Base-by-base conservation (phyloP, 2,113 vertebrate species). In the Silurus meridionalis region DNA sequence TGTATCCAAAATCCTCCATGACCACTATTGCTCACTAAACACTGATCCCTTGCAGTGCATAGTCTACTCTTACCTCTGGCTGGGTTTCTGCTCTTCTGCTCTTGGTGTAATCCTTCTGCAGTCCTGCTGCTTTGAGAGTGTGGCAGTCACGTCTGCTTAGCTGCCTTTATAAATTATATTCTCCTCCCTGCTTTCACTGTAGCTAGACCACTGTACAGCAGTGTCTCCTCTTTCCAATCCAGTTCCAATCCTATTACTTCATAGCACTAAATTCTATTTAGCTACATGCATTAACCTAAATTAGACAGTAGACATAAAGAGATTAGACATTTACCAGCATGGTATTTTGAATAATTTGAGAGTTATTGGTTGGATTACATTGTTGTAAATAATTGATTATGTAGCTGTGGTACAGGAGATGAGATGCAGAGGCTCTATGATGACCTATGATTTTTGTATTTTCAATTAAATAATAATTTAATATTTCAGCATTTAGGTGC, bases 241-340 rank as follows among this genome's bases (percentile, higher is more conserved):
- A 17, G 74, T 86, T 80, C 63, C 89, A 93, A 94, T 95, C 91
- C 86, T 85, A 91, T 94, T 93, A 94, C 89, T 91, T 91, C 80
- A 92, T 94, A 93, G 92, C 83, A 89, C 69, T 46, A 4, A 5
- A n/a, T 64, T 92, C 88, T 90, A 93, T 91, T 88, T 61, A 88
- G 84, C 69, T 82, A 71, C 14, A 6, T 50, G 84, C 37, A 37
- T 37, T 37, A 37, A 37, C 37, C 15, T 46, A 71, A 71, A 71
- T 48, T 17, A 19, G 14, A 11, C 37, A 19, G 25, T 67, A 15
- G n/a, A 14, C 25, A 6, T 67, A 67, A 67, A 67, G 25, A n/a
- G 23, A 66, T 25, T 13, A 13, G 5, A 69, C 28, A 69, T 7
- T 37, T 7, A 37, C 28, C 66, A 37, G 28, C 66, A 93, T 53